These are phyloP conservation scores for Mionectes olivaceus DNA, from an alignment of 2,797 vertebrate genomes.

Conservation along the genomic window DNA sequence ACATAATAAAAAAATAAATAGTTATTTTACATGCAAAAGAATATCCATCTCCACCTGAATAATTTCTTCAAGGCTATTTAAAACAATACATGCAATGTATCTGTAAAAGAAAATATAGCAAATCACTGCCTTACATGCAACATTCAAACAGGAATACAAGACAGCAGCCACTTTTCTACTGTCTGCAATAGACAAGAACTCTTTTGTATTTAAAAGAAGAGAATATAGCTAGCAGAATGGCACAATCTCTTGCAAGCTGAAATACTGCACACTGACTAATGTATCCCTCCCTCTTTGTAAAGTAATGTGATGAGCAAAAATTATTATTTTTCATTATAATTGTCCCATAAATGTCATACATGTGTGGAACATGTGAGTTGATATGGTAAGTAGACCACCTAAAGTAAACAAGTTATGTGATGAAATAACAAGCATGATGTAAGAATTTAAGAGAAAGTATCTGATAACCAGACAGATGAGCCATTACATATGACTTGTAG, in stretches of 20 bases:
- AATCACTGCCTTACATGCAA: neutral
- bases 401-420: neutral
- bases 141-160: neutral
- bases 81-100: neutral
- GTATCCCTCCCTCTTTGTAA: neutral
- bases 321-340: neutral
- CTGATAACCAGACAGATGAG: neutral
- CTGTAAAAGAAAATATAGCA: neutral
- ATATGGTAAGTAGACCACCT: neutral
- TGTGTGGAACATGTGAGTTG: neutral
- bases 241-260: neutral
- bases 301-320: neutral
- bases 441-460: neutral
- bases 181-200: neutral
- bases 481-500: neutral
- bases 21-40: neutral
- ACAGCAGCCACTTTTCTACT: neutral
- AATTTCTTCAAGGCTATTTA: neutral
- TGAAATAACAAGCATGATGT: neutral
- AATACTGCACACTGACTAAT: neutral
- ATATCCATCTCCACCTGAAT: neutral
- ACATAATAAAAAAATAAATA: neutral
- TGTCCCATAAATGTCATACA: neutral
- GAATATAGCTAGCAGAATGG: neutral
- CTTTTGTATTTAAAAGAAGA: neutral